These are phyloP conservation scores for Lepus europaeus DNA, from an alignment of 2,113 vertebrate genomes.

Conservation along the genomic window DNA sequence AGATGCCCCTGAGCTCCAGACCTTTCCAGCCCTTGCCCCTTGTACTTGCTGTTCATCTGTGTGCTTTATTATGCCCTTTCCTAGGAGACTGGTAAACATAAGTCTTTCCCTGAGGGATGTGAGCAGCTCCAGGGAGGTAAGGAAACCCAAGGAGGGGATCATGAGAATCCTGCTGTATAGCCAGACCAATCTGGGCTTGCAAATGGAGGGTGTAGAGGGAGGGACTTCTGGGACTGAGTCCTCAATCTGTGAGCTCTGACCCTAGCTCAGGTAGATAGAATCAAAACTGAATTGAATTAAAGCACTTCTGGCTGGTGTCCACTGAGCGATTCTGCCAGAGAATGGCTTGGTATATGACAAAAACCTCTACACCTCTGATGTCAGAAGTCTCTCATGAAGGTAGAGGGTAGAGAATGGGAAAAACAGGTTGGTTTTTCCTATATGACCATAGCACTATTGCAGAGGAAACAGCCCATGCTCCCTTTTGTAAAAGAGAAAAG, in stretches of 20 bases:
- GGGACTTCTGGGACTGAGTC: background rate
- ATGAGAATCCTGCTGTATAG: background rate
- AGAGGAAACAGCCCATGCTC: background rate
- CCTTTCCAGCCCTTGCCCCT: background rate
- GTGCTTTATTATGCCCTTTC: background rate
- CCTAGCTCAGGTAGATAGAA: background rate
- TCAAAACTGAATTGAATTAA: background rate
- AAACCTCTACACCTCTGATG: background rate
- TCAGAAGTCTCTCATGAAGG: background rate
- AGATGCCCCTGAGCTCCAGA: background rate
- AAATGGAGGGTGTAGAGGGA: background rate
- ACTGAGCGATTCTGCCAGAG: background rate
- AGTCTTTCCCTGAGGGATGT: background rate
- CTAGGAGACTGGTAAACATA: background rate
- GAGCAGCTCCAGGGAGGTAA: background rate
- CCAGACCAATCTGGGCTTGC: background rate
- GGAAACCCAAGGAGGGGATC: background rate
- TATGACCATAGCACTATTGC: background rate
- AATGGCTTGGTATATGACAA: background rate
- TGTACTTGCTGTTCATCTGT: background rate
- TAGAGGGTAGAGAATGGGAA: background rate
- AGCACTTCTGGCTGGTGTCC: background rate
- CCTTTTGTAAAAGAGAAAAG: conserved; percentile 38
- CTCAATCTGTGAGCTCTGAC: background rate
- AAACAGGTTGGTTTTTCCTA: background rate